These are phyloP conservation scores for Microtus pennsylvanicus DNA, from an alignment of 2,113 vertebrate genomes.

Conservation along the genomic window DNA sequence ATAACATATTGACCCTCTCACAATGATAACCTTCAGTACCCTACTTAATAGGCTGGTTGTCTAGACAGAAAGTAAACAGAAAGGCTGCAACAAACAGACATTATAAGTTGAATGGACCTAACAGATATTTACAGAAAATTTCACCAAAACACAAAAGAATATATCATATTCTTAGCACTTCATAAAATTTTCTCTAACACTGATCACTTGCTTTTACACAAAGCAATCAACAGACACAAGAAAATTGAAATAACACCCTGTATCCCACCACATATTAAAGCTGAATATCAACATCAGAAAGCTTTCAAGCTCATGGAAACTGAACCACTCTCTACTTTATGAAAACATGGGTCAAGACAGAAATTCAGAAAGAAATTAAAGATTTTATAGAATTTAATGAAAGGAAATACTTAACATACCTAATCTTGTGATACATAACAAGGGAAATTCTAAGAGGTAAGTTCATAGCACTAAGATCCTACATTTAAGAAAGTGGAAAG, in stretches of 20 bases:
- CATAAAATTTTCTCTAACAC: not conserved
- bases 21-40: not conserved
- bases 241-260: not conserved
- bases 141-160: not conserved
- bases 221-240: not conserved
- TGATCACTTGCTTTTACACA: not conserved
- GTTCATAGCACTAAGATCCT: not conserved
- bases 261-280: not conserved
- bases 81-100: not conserved
- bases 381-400: not conserved
- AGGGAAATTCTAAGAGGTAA: not conserved
- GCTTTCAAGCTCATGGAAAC: not conserved
- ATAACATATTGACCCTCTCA: not conserved
- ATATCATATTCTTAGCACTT: not conserved
- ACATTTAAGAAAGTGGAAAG: not conserved
- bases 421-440: not conserved
- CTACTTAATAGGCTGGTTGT: not conserved
- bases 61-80: not conserved
- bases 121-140: not conserved
- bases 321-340: not conserved
- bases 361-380: not conserved
- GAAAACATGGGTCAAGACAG: not conserved
- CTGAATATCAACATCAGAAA: not conserved
- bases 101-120: not conserved
- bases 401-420: not conserved